Evolutionary conservation across 2,888 invertebrate species (phyloP).

Genomic region (Lycaena phlaeas): DNA sequence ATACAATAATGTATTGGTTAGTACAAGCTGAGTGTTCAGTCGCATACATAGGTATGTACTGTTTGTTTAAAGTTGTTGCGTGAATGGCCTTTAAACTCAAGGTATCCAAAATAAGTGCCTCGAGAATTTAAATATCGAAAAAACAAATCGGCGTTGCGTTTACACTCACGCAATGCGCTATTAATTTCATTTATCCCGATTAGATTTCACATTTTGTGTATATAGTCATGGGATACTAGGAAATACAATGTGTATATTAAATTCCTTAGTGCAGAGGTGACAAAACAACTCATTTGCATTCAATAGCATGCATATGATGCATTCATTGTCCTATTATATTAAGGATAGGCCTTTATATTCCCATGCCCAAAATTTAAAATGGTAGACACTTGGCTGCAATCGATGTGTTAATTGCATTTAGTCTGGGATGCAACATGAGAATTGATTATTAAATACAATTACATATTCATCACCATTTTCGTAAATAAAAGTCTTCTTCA

Average conservation of each 20-base stretch:
- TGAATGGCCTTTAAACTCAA: slow-evolving; percentile 40
- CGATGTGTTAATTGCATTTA: neutral
- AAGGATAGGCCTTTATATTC: slow-evolving; percentile 9
- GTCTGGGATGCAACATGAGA: too few relatives aligned
- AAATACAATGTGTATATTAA: neutral
- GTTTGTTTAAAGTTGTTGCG: slow-evolving; percentile 40
- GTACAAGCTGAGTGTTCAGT: slow-evolving; percentile 46
- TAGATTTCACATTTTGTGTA: too few relatives aligned
- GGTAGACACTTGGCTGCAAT: slow-evolving; percentile 6
- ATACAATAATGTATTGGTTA: slow-evolving; percentile 23
- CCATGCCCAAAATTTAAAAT: slow-evolving; percentile 12
- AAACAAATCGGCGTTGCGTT: slow-evolving; percentile 4
- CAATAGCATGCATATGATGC: slow-evolving; percentile 23
- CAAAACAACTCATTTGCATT: slow-evolving; percentile 25
- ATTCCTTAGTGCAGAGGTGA: slow-evolving; percentile 1
- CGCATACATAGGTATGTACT: slow-evolving; percentile 31
- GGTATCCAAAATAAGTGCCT: slow-evolving; percentile 31
- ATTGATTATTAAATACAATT: too few relatives aligned
- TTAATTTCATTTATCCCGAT: too few relatives aligned
- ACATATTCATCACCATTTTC: too few relatives aligned
- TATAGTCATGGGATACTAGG: too few relatives aligned
- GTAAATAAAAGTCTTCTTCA: too few relatives aligned
- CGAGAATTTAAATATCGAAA: slow-evolving; percentile 24
- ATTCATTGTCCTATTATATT: slow-evolving; percentile 19
- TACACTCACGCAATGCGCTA: neutral